Evolutionary conservation across 2,888 invertebrate genomes (phyloP), one percentile per base, ranked within the genome.

Genomic region (Erebia ligea): DNA sequence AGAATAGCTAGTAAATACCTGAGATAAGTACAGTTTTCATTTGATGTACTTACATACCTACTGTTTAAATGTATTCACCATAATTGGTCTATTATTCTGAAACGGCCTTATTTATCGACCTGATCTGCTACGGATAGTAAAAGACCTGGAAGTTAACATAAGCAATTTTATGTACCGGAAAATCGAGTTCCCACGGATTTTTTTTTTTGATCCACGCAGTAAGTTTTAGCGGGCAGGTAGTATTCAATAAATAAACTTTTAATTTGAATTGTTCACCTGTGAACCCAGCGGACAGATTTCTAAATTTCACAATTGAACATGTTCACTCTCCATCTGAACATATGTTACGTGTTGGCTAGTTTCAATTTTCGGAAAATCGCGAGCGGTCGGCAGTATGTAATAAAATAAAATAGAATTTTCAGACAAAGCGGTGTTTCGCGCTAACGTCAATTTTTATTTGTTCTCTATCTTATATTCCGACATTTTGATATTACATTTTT

Each of bases 401-500:
- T 61, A 67, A 67, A 67, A 67, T 67, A 67, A 67, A 67, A 52
- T 67, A 67, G 59, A 67, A 67, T 67, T 67, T 67, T 61, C 67
- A 67, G 67, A 67, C 67, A 67, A 67, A 67, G 59, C 67, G 67
- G 40, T 67, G 67, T 67, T 67, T 52, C 67, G 61, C 67, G 67
- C 40, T 59, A 67, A 67, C 61, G 67, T 67, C 67, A 57, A 67
- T 67, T 59, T 67, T 67, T 67, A 59, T 59, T 67, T 67, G 67
- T 67, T 67, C 61, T 42, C 61, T 61, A 58, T 67, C 67, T 67
- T 67, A 67, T 50, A 67, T 59, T 59, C 58, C 58, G 58, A 58
- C 67, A 48, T 58, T 66, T 67, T 67, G 67, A 67, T 59, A 59
- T 58, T 50, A 59, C 58, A 67, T 67, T 67, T 58, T 50, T 67